phyloP scores from a whole-genome alignment of 2,888 invertebrate genomes.

The Cryptus armator region DNA sequence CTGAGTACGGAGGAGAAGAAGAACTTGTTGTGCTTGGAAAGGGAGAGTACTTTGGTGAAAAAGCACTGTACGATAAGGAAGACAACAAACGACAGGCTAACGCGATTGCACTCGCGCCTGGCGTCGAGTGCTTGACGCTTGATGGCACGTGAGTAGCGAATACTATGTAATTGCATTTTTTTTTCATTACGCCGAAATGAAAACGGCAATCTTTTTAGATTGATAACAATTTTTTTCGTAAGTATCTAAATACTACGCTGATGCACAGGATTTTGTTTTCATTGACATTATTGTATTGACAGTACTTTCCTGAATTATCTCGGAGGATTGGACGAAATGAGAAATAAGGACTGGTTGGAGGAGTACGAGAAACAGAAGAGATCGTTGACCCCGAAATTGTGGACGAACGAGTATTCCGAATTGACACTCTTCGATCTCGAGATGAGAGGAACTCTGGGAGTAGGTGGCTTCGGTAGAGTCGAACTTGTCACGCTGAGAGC shows the following conservation, averaged over 20 bases:
- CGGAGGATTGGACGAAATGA: slow-evolving; percentile 91
- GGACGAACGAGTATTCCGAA: slow-evolving; percentile 87
- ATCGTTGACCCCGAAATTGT: slow-evolving; percentile 79
- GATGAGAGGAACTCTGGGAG: slow-evolving; percentile 94
- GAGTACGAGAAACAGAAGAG: slow-evolving; percentile 82
- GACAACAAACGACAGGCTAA: slow-evolving; percentile 91
- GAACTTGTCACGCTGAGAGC: slow-evolving; percentile 87
- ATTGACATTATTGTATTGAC: neutral
- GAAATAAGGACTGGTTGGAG: slow-evolving; percentile 85
- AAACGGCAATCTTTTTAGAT: too few species aligned
- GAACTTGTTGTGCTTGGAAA: slow-evolving; percentile 90
- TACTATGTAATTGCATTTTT: slow-evolving; percentile 18
- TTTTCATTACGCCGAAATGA: neutral
- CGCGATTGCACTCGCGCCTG: slow-evolving; percentile 93
- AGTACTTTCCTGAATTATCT: slow-evolving; percentile 93
- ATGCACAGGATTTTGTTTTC: neutral
- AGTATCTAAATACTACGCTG: neutral
- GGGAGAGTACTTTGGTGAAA: slow-evolving; percentile 96
- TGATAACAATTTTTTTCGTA: neutral
- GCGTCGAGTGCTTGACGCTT: slow-evolving; percentile 94
- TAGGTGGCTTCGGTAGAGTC: slow-evolving; percentile 97
- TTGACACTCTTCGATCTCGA: slow-evolving; percentile 92
- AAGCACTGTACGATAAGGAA: slow-evolving; percentile 94
- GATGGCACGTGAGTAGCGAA: slow-evolving; percentile 90
- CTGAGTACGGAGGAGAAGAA: slow-evolving; percentile 87